Conservation (phyloP, 2,888 invertebrate genomes). For the Phengaris alcon region DNA sequence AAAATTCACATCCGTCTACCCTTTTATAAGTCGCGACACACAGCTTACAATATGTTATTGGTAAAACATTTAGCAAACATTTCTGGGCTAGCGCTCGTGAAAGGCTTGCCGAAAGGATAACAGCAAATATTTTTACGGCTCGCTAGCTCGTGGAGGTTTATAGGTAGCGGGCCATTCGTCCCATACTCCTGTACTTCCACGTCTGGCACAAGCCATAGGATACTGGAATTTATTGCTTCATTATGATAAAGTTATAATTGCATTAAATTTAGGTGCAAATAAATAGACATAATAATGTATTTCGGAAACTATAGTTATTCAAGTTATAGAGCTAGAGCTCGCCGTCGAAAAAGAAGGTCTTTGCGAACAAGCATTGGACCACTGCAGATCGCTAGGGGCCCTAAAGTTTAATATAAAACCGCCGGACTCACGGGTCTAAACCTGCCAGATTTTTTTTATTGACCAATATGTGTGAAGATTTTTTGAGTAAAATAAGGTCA, state of each 20-base stretch:
- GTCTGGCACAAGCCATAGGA: conserved; percentile 46
- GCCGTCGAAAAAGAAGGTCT: no score
- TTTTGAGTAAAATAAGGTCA: no score
- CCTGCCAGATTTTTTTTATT: no score
- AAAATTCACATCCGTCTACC: conserved; percentile 13
- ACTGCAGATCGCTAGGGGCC: no score
- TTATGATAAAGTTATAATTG: not conserved
- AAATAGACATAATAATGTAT: no score
- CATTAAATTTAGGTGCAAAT: no score
- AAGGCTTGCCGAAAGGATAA: conserved; percentile 74
- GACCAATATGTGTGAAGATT: no score
- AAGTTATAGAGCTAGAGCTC: no score
- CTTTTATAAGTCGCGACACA: conserved; percentile 40
- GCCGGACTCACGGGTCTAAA: no score
- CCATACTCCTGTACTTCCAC: conserved; percentile 55
- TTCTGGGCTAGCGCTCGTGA: conserved; percentile 67
- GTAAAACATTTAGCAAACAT: conserved; percentile 70
- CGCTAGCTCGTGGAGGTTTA: conserved; percentile 49
- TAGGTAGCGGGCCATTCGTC: conserved; percentile 49
- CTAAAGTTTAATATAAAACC: no score
- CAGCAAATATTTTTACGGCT: conserved; percentile 57
- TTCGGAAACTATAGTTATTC: no score
- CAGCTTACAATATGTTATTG: conserved; percentile 50
- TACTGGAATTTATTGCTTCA: not conserved
- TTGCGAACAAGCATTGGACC: no score